Percentiles rank a stretch among this genome's conserved stretches.
Conservation (phyloP, 2,797 vertebrate species). For the Xiphophorus birchmanni region DNA sequence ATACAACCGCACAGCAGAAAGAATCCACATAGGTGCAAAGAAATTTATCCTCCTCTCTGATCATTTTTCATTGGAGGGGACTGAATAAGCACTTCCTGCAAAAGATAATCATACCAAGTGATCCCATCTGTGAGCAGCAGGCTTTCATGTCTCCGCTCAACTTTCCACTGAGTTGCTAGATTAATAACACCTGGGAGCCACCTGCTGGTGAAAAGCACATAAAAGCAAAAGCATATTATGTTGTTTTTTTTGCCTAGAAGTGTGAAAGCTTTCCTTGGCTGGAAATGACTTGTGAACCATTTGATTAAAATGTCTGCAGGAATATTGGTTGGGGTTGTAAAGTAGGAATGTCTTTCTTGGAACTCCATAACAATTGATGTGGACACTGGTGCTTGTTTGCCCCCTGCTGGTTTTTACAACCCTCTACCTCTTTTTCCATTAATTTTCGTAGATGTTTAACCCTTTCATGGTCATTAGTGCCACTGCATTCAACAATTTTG, state of each 20-base stretch:
- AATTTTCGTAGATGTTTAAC: not conserved
- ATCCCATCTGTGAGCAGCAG: constrained; percentile 23
- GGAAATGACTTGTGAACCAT: not conserved
- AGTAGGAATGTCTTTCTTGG: not conserved
- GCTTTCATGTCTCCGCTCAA: not conserved
- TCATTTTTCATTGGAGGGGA: constrained; percentile 2
- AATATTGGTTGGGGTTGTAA: not conserved
- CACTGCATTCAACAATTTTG: not conserved
- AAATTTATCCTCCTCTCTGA: not conserved
- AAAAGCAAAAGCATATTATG: not conserved
- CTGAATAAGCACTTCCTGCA: not conserved
- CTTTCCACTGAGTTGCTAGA: constrained; percentile 2
- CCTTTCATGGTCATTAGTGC: not conserved
- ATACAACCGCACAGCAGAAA: too few species aligned
- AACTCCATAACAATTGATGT: not conserved
- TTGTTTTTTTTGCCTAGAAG: not conserved
- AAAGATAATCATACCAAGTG: constrained; percentile 24
- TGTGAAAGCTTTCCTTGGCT: not conserved
- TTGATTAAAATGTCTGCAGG: not conserved
- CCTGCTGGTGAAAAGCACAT: not conserved
- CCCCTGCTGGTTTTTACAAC: constrained; percentile 3
- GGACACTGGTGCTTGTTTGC: not conserved
- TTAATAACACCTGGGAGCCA: constrained; percentile 22
- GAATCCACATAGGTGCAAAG: not conserved
- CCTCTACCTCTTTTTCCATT: not conserved